These are phyloP conservation scores for Phenacoccus solenopsis DNA, from an alignment of 1,140 invertebrate genomes.

Conservation along the genomic window DNA sequence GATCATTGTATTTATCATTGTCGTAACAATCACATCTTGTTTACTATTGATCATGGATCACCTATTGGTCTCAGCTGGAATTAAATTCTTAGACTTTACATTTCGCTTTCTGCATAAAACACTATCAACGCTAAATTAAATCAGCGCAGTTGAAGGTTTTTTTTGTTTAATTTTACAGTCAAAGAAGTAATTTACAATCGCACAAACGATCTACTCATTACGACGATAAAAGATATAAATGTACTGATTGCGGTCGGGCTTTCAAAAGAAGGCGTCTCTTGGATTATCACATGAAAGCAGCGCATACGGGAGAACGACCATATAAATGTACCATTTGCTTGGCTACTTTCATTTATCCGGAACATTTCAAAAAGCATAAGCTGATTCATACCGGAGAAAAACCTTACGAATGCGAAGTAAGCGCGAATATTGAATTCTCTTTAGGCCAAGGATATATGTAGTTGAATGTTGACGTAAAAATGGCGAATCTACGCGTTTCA, in stretches of 20 bases:
- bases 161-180: conserved; percentile 38
- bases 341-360: conserved; percentile 68
- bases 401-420: conserved; percentile 60
- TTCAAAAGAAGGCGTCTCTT: conserved; percentile 61
- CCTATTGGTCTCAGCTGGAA: no score
- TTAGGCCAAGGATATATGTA: no score
- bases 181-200: conserved; percentile 63
- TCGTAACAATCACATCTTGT: no score
- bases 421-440: not conserved
- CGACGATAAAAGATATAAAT: conserved; percentile 59
- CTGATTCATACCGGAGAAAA: conserved; percentile 66
- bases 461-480: no score
- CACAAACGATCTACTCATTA: conserved; percentile 66
- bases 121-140: no score
- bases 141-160: no score
- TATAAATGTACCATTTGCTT: conserved; percentile 56
- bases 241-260: conserved; percentile 50
- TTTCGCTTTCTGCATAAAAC: no score
- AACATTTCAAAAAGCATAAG: conserved; percentile 70
- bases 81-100: no score
- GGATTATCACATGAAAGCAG: conserved; percentile 68
- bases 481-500: no score
- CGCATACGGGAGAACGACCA: conserved; percentile 64
- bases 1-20: no score
- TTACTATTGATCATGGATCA: no score